phyloP scores from a whole-genome alignment of 1,140 invertebrate species.

The Hyposmocoma kahamanoa region DNA sequence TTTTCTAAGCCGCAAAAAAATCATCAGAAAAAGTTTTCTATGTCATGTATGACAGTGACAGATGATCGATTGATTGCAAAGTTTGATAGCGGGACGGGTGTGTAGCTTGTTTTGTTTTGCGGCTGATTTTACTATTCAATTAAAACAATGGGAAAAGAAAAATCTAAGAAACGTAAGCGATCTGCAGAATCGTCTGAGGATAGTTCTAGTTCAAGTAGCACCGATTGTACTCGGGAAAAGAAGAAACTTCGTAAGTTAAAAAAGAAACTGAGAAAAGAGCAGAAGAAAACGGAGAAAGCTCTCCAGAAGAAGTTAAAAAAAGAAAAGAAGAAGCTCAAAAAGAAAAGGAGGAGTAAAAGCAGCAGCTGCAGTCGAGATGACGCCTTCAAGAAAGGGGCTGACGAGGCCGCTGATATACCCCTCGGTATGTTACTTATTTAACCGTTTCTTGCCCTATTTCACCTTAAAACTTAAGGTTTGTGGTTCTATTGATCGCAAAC shows the following conservation, averaged over 20 bases:
- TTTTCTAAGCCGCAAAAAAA: too few relatives aligned
- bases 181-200: slow-evolving; percentile 28
- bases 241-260: slow-evolving; percentile 65
- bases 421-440: slow-evolving; percentile 59
- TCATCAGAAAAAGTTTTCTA: too few relatives aligned
- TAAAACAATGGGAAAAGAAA: slow-evolving; percentile 49
- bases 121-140: too few relatives aligned
- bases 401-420: slow-evolving; percentile 60
- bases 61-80: too few relatives aligned
- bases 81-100: too few relatives aligned
- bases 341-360: slow-evolving; percentile 39
- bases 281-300: slow-evolving; percentile 57
- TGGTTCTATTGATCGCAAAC: too few relatives aligned
- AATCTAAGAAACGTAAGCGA: slow-evolving; percentile 48
- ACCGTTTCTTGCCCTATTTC: too few relatives aligned
- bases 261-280: slow-evolving; percentile 66
- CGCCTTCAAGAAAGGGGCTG: slow-evolving; percentile 20
- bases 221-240: slow-evolving; percentile 45
- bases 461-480: too few relatives aligned
- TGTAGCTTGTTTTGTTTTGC: too few relatives aligned
- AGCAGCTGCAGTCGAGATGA: slow-evolving; percentile 29
- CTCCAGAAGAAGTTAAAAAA: slow-evolving; percentile 67
- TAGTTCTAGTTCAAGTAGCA: slow-evolving; percentile 39
- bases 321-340: slow-evolving; percentile 55
- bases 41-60: too few relatives aligned